These are phyloP conservation scores for Odobenus rosmarus DNA, from an alignment of 2,113 vertebrate genomes.

Conservation along the genomic window DNA sequence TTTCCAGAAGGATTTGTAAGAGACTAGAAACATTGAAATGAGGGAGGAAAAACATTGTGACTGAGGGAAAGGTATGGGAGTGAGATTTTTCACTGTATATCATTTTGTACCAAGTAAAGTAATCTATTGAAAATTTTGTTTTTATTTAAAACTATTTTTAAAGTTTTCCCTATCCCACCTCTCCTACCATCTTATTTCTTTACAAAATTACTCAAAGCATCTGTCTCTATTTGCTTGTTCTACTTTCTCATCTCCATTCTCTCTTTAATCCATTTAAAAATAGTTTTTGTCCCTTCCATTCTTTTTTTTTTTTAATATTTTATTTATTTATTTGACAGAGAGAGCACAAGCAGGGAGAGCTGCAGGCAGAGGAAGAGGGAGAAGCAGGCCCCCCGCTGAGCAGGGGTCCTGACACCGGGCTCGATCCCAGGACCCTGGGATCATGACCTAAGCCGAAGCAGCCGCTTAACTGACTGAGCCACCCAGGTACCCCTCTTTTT, in stretches of 20 bases:
- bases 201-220: neutral
- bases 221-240: neutral
- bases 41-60: neutral
- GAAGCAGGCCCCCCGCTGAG: too few species aligned
- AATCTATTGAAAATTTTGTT: neutral
- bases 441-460: too few species aligned
- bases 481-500: too few species aligned
- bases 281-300: neutral
- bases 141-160: neutral
- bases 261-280: neutral
- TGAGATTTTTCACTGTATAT: neutral
- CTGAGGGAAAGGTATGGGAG: neutral
- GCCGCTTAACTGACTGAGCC: too few species aligned
- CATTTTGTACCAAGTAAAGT: neutral
- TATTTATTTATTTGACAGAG: too few species aligned
- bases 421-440: too few species aligned
- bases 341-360: too few species aligned
- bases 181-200: neutral
- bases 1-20: conserved; percentile 22
- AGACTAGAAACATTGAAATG: neutral
- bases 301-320: neutral
- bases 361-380: too few species aligned
- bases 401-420: too few species aligned
- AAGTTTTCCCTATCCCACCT: neutral
- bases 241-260: neutral